Percentiles rank a stretch among this genome's conserved stretches.
phyloP scores from a whole-genome alignment of 2,797 vertebrate species.

The Protosalanx chinensis region DNA sequence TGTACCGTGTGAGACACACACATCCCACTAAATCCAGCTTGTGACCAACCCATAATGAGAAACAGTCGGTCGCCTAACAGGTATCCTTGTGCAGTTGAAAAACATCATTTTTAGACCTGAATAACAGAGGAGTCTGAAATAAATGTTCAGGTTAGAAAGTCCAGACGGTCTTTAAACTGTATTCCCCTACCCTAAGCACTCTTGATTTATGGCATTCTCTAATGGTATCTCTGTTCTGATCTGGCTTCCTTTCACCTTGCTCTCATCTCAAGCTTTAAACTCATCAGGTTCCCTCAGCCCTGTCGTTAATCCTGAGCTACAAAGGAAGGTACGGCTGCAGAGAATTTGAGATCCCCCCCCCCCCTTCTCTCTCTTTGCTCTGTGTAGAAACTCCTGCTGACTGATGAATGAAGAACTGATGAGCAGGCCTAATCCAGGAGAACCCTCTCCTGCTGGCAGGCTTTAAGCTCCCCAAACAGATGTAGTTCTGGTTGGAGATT shows the following conservation, averaged over 20 bases:
- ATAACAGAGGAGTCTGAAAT: constrained; percentile 79
- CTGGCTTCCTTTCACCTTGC: constrained; percentile 85
- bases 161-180: constrained; percentile 94
- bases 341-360: constrained; percentile 84
- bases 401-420: constrained; percentile 88
- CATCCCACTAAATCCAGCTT: neutral
- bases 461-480: constrained; percentile 83
- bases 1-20: neutral
- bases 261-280: constrained; percentile 92
- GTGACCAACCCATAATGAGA: neutral
- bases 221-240: constrained; percentile 96
- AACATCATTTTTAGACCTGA: constrained; percentile 55
- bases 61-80: neutral
- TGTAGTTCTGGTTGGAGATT: constrained; percentile 72
- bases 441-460: constrained; percentile 80
- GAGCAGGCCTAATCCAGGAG: constrained; percentile 87
- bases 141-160: constrained; percentile 92
- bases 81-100: neutral
- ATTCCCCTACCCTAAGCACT: constrained; percentile 84
- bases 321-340: constrained; percentile 85
- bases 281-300: constrained; percentile 86
- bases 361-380: constrained; percentile 33
- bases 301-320: constrained; percentile 94
- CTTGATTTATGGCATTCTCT: constrained; percentile 95
- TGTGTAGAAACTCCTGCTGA: constrained; percentile 71